Conservation (phyloP, 1,140 invertebrate genomes). For the Drosophila pallidifrons region DNA sequence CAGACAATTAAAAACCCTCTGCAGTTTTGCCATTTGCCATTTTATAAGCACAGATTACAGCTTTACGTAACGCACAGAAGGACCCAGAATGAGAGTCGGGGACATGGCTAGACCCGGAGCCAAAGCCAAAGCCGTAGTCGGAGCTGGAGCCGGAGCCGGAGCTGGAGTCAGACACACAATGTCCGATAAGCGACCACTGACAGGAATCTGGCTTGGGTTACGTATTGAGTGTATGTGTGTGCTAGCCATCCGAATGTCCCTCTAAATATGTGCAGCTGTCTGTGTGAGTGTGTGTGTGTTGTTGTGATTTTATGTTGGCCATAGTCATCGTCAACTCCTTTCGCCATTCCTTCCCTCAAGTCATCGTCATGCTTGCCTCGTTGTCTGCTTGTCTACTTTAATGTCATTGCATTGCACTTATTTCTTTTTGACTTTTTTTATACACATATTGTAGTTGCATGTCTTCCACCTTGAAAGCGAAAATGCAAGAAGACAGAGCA, state of each 20-base stretch:
- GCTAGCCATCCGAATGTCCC: conserved; percentile 34
- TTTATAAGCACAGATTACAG: conserved; percentile 83
- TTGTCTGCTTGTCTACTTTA: conserved; percentile 77
- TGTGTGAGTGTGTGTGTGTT: conserved; percentile 34
- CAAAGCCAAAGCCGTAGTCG: background rate
- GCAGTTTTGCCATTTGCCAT: conserved; percentile 77
- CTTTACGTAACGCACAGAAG: conserved; percentile 62
- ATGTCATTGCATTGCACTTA: conserved; percentile 82
- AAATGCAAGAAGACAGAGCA: background rate
- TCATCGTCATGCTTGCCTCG: conserved; percentile 26
- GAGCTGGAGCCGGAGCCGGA: background rate
- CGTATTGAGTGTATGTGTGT: conserved; percentile 17
- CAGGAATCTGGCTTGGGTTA: conserved; percentile 35
- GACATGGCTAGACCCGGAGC: background rate
- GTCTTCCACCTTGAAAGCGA: conserved; percentile 22
- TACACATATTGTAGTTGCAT: conserved; percentile 46
- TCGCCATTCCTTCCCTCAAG: background rate
- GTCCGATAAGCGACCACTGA: conserved; percentile 69
- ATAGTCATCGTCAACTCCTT: conserved; percentile 52
- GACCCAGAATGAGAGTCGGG: background rate
- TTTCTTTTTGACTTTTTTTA: conserved; percentile 70
- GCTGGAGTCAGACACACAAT: conserved; percentile 41
- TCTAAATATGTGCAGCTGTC: conserved; percentile 10
- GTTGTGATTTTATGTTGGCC: conserved; percentile 79
- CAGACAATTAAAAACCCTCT: conserved; percentile 82